Evolutionary conservation across 1,140 invertebrate genomes (phyloP), one percentile per base, ranked within the genome.

Genomic region (Danaus plexippus): DNA sequence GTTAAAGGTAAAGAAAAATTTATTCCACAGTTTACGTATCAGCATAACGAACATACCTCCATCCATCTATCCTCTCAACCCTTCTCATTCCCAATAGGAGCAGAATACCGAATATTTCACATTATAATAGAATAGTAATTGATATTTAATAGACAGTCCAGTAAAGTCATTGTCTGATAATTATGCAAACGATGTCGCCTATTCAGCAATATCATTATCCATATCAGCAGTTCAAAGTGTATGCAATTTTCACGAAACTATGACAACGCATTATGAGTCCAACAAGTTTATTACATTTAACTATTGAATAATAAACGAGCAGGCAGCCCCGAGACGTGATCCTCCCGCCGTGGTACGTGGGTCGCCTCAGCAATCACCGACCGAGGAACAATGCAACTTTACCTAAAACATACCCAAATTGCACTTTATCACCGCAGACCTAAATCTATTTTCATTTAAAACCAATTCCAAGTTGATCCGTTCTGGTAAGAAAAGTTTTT

Each of bases 281-380:
- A 76, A 78, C 73, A 74, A 75, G 64, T 75, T 73, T 74, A 75
- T 80, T 71, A 77, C 71, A 69, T 77, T 75, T 76, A 74, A 66
- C 75, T 76, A 77, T 74, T 77, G 77, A 75, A 80, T 80, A 80
- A 80, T 77, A 79, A 77, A 80, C 73, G 72, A 56, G 65, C 66
- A 59, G 63, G 61, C 74, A 69, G 63, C 63, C 66, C 57, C 60
- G 69, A 67, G 72, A 76, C 76, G 76, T 79, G 76, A 79, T 73
- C 72, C 63, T 61, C 64, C 73, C 69, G 52, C 57, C 54, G 45
- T 49, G 18, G 43, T 61, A 78, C 75, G 73, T 78, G 75, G 71
- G 66, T 46, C 44, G 75, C 69, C 59, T 78, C 53, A 56, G 52
- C 50, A 73, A 53, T 49, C 55, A 47, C 51, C 63, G 55, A 59